Evolutionary conservation across 2,113 vertebrate species (phyloP), one percentile per base, ranked within the genome.

Genomic region (Burhinus oedicnemus): DNA sequence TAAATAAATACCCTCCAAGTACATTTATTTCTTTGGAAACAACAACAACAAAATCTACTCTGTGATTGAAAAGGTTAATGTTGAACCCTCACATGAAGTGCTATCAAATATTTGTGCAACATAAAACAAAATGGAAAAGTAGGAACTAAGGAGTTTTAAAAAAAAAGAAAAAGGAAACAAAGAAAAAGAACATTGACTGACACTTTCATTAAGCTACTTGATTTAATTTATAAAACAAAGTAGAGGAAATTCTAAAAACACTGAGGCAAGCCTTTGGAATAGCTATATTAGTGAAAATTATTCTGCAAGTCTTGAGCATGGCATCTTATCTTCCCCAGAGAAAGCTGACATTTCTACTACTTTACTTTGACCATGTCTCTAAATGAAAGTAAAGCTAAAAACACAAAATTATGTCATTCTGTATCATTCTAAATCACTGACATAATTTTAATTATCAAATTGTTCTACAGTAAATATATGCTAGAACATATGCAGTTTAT

Each of bases 391-490:
- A 75, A 60, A 95, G 72, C 60, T 93, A 88, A 66, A 2, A 70
- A 55, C 61, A 90, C 2, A 12, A 66, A 90, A 79, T 76, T 81
- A 44, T 42, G 22, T 55, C 47, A 47, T 38, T 93, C 9, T 27
- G 29, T 68, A 76, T 22, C 58, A 89, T 78, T 75, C 42, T 78
- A 85, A 58, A 90, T 51, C 81, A 81, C 36, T 91, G 44, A 94
- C 44, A 74, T 34, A 77, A 95, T 83, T 87, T 84, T 83, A 97
- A 89, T 91, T 64, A 55, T 89, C 83, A 86, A 92, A 71, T 90
- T 64, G 17, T 65, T 77, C 55, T 86, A 23, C 70, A 52, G 13
- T 47, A 42, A 83, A 86, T 87, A 95, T 90, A 92, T 52, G 16
- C 34, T 88, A 89, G 70, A 97, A 91, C 22, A 85, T 40, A 96